These are phyloP conservation scores for Rhopalosiphum maidis DNA, from an alignment of 1,140 invertebrate species.

Conservation along the genomic window DNA sequence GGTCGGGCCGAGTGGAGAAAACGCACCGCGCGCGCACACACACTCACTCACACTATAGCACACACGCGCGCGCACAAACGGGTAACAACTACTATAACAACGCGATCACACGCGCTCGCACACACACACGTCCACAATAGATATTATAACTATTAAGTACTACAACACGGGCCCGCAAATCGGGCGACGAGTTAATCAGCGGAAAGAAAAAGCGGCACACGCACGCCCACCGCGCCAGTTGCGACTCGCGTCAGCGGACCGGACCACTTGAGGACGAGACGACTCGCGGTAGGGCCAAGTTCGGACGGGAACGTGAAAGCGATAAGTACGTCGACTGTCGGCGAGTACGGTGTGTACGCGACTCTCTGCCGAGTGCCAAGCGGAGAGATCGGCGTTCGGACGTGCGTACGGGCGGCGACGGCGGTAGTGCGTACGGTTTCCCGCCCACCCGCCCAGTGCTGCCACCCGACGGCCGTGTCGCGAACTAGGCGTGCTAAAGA, in stretches of 20 bases:
- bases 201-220: background rate
- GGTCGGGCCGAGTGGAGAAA: background rate
- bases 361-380: background rate
- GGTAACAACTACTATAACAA: background rate
- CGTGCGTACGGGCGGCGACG: background rate
- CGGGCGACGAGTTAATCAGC: background rate
- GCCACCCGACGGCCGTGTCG: background rate
- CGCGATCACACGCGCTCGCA: background rate
- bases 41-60: background rate
- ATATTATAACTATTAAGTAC: background rate
- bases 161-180: background rate
- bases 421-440: background rate
- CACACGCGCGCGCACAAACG: background rate
- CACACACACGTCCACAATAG: background rate
- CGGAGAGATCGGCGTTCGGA: background rate
- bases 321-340: background rate
- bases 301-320: background rate
- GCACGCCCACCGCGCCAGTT: background rate
- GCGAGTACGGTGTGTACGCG: background rate
- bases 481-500: background rate
- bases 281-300: background rate
- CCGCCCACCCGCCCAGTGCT: constrained; percentile 13
- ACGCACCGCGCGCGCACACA: background rate
- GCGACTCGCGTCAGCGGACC: background rate
- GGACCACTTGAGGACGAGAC: background rate